Conservation (phyloP, 2,113 vertebrate species). For the Gulo gulo region DNA sequence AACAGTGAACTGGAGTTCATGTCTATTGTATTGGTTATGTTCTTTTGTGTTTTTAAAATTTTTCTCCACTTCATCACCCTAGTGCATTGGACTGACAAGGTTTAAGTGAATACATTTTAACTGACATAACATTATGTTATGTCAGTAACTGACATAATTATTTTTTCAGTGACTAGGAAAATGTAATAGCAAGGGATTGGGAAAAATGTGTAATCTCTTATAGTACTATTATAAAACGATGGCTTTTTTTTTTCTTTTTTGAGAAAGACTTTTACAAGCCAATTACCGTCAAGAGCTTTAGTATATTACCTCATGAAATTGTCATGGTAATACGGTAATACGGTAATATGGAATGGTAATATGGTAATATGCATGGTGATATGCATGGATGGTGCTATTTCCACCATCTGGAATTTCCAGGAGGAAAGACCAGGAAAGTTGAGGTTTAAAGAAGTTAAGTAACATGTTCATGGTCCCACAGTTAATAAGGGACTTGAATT, state of each 20-base stretch:
- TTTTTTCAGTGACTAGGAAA: not conserved
- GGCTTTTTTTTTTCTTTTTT: not conserved
- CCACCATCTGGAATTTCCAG: not conserved
- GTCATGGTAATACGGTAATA: not conserved
- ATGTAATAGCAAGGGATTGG: not conserved
- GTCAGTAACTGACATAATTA: no score
- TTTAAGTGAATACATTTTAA: constrained; percentile 7
- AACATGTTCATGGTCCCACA: not conserved
- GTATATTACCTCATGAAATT: not conserved
- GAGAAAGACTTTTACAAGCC: not conserved
- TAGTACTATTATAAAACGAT: not conserved
- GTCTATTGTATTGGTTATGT: not conserved
- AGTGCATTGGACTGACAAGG: not conserved
- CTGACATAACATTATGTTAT: not conserved
- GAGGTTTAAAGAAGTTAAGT: not conserved
- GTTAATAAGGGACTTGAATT: not conserved
- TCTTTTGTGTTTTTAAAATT: not conserved
- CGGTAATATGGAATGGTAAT: no score
- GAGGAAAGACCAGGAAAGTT: not conserved
- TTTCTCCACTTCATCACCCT: not conserved
- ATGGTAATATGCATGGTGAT: not conserved
- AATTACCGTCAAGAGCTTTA: not conserved
- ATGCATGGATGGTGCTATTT: not conserved
- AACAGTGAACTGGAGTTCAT: not conserved
- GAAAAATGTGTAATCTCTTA: not conserved